These are phyloP conservation scores for Tamias sibiricus DNA, from an alignment of 2,113 vertebrate genomes.

Conservation along the genomic window DNA sequence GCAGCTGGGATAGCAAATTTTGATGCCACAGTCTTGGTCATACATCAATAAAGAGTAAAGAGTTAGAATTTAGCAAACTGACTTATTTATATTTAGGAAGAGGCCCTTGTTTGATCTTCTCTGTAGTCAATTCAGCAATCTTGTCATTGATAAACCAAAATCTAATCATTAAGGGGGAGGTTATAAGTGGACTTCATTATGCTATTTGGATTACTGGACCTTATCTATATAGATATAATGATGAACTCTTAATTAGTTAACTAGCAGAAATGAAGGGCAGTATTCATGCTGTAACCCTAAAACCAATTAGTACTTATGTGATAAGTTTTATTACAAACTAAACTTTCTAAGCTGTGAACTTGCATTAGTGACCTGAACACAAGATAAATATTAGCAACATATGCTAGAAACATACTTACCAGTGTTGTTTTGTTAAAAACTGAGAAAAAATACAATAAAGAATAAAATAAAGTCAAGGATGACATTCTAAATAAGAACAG, in stretches of 20 bases:
- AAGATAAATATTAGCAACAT: background rate
- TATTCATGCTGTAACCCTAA: background rate
- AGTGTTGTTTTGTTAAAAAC: background rate
- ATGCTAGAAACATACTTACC: background rate
- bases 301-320: background rate
- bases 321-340: background rate
- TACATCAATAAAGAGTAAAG: background rate
- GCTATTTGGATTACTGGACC: background rate
- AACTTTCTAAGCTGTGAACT: background rate
- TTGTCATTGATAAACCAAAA: background rate
- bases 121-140: background rate
- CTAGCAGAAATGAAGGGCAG: background rate
- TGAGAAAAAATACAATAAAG: background rate
- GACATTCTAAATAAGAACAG: background rate
- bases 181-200: background rate
- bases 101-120: fast-evolving
- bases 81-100: background rate
- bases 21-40: background rate
- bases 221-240: background rate
- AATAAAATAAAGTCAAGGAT: background rate
- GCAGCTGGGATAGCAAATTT: background rate
- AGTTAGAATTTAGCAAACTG: background rate
- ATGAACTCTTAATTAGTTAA: background rate
- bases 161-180: background rate
- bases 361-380: background rate